Base-by-base conservation (phyloP, 2,888 invertebrate species). In the Thymelicus lineola region DNA sequence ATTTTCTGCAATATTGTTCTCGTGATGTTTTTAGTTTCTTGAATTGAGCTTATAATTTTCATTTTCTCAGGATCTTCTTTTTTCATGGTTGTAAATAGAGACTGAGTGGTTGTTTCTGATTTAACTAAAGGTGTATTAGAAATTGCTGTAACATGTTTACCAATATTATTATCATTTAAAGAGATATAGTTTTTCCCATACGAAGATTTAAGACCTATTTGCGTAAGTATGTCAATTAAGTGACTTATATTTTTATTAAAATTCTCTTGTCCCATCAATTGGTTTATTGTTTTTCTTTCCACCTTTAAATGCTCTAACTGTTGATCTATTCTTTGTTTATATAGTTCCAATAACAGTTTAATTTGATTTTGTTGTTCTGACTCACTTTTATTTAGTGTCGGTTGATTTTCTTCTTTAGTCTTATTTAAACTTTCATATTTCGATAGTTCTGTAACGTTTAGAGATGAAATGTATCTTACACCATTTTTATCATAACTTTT, bases 381-480 rank as follows among this genome's bases (percentile, higher is more conserved):
- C 50, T 75, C 75, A 14, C 62, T n/a, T 2, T 73, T 67, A 73
- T 10, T 72, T 72, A 10, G 48, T 59, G 28, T 45, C 53, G 67
- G 71, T 7, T 35, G n/a, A 20, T 67, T 57, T 7, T 45, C 57
- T 60, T 66, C 17, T 69, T 53, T 38, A n/a, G 78, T 77, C 59
- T 78, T 80, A 46, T 86, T 84, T 0, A 85, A 17, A 53, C 85
- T 82, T 68, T 86, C 84, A 7, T 90, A 73, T 80, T 90, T 89
- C 0, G 91, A 89, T 76, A 93, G 84, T 78, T 91, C 87, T 6
- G 91, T 89, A 1, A 92, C 85, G 65, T 92, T 93, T 0, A 91
- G 83, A 58, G 88, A 74, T 0, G 91, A 88, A 14, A 86, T 86
- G 75, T 86, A 90, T 0, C 82, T 61, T 0, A 90, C 42, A 0